Percentiles rank a stretch among this genome's conserved stretches.
Evolutionary conservation across 2,888 invertebrate species (phyloP).

Genomic region (Conops quadrifasciatus): DNA sequence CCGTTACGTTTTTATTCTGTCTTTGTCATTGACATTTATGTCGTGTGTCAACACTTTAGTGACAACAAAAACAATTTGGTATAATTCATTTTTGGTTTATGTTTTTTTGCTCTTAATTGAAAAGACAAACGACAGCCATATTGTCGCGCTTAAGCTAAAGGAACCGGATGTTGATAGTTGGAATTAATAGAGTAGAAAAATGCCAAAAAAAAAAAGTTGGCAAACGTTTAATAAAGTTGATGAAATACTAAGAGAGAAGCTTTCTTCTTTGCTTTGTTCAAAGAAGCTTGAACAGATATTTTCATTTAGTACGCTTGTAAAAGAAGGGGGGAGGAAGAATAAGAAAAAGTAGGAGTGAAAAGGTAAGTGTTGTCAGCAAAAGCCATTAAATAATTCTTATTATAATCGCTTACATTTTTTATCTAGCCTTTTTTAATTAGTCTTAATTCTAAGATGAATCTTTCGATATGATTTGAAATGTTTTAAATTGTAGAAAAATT

Average conservation of each 20-base stretch:
- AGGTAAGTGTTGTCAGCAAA: background rate
- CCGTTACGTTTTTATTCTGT: conserved; percentile 19
- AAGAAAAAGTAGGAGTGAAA: background rate
- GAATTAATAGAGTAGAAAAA: conserved; percentile 23
- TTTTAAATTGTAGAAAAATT: background rate
- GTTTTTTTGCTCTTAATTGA: background rate
- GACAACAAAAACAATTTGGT: conserved; percentile 1
- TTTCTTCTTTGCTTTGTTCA: background rate
- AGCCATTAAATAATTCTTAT: background rate
- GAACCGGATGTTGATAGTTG: conserved; percentile 19
- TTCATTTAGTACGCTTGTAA: background rate
- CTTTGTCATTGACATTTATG: conserved; percentile 26
- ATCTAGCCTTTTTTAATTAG: background rate
- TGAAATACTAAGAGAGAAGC: no score
- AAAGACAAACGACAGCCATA: conserved; percentile 21
- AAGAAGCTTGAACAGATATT: background rate
- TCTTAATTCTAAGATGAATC: background rate
- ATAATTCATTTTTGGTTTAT: no score
- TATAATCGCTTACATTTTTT: background rate
- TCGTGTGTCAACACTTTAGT: conserved; percentile 28
- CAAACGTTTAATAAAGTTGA: no score
- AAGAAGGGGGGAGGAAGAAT: background rate
- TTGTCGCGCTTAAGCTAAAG: conserved; percentile 10
- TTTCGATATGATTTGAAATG: background rate
- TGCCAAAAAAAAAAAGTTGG: background rate